Evolutionary conservation across 2,113 vertebrate species (phyloP).

Genomic region (Scatophagus argus): DNA sequence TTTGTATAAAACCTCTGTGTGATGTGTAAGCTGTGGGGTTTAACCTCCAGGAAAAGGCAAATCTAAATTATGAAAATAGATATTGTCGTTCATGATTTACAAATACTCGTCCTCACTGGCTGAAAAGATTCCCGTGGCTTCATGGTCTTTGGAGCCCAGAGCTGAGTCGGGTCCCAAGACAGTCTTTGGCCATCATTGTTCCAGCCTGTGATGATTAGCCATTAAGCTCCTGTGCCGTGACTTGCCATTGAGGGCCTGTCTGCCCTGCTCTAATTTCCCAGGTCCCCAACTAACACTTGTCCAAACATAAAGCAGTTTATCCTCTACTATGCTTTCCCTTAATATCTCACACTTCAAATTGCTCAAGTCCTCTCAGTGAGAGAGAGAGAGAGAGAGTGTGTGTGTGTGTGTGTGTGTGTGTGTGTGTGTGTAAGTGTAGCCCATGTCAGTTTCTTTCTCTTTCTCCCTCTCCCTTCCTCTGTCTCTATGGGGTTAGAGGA

Average conservation of each 20-base stretch:
- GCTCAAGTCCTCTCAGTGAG: conserved; percentile 22
- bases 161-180: conserved; percentile 46
- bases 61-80: not conserved
- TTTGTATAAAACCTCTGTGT: not conserved
- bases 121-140: conserved; percentile 19
- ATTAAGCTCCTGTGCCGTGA: conserved; percentile 61
- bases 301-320: conserved; percentile 67
- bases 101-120: conserved; percentile 8
- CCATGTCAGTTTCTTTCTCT: conserved; percentile 23
- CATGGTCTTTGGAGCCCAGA: conserved; percentile 29
- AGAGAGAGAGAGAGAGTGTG: conserved; percentile 16
- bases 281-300: conserved; percentile 67
- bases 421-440: not conserved
- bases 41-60: not conserved
- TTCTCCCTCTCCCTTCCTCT: conserved; percentile 26
- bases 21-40: not conserved
- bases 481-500: conserved; percentile 64
- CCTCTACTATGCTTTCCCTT: conserved; percentile 56
- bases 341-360: conserved; percentile 63
- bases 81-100: conserved; percentile 8
- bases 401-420: conserved; percentile 11
- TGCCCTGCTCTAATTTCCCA: conserved; percentile 61
- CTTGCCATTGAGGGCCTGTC: conserved; percentile 33
- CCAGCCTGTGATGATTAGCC: conserved; percentile 67
- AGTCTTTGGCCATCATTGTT: conserved; percentile 62